Evolutionary conservation across 2,113 vertebrate species (phyloP), one percentile per base, ranked within the genome.

Genomic region (Saccopteryx leptura): DNA sequence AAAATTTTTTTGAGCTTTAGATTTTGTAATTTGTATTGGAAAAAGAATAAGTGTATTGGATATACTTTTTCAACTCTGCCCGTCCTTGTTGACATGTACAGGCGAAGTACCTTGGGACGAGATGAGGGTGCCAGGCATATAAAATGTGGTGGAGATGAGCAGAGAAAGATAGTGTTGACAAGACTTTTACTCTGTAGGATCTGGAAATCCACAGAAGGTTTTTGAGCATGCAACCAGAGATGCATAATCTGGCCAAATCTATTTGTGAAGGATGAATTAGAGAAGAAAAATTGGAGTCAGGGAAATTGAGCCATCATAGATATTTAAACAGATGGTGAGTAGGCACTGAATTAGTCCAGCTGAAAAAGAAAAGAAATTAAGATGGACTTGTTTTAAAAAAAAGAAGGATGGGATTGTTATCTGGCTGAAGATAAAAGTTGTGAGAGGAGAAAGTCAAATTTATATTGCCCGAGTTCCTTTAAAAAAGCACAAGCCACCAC

Each of bases 301-400:
- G 68, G 56, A 58, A 71, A 23, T 33, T 90, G 60, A 66, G 28
- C 26, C 74, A 26, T 86, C 68, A 68, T 89, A 88, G 28, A 69
- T 90, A 52, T 75, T 87, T 79, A 75, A 93, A 63, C 33, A 80
- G 48, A 74, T 19, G 46, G 33, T 80, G 74, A 81, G 26, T 81
- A 90, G 72, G 9, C 21, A 54, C 19, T 92, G 60, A 87, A 46
- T 78, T 68, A 79, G 68, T 46, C 24, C 74, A 86, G 74, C 18
- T 86, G 48, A 61, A 66, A 84, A 78, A 90, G 48, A 83, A 82
- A 2, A 50, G 21, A 86, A 82, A 52, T 87, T 92, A 92, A 92
- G 24, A 72, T 85, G 50, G 28, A 71, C 60, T 58, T 90, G 24
- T 79, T 88, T 88, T 2, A 33, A 72, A 50, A 50, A 60, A 69